phyloP scores from a whole-genome alignment of 2,113 vertebrate species.

The Carettochelys insculpta region DNA sequence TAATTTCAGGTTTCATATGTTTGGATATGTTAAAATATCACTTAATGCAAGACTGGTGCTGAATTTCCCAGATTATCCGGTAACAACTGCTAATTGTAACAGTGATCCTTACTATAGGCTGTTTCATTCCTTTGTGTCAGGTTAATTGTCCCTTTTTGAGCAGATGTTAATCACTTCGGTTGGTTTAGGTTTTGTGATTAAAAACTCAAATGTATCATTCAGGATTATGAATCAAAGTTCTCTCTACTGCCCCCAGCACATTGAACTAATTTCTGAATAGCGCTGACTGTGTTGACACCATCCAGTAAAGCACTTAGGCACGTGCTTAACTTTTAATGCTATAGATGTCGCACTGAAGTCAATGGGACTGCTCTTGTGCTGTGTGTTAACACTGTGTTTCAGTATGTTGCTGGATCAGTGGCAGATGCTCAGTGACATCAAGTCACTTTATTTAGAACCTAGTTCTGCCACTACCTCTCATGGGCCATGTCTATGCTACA shows the following conservation, averaged over 20 bases:
- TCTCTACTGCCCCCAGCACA: neutral
- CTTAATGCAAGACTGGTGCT: neutral
- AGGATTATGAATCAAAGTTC: neutral
- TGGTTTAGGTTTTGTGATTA: neutral
- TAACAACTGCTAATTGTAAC: neutral
- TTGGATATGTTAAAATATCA: neutral
- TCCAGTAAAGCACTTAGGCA: neutral
- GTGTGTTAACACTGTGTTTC: neutral
- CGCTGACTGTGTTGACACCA: neutral
- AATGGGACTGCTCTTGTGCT: neutral
- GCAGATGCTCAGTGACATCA: neutral
- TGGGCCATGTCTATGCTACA: too few species aligned
- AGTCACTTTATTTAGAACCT: neutral
- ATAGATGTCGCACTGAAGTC: neutral
- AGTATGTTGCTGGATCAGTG: neutral
- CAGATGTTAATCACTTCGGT: neutral
- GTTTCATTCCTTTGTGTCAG: neutral
- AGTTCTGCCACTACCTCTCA: neutral
- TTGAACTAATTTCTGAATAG: neutral
- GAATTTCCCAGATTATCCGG: neutral
- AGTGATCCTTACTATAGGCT: rapidly evolving
- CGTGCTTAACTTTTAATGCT: neutral
- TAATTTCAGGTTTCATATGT: neutral
- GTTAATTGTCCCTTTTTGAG: neutral
- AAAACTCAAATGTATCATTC: neutral